Evolutionary conservation across 2,888 invertebrate genomes (phyloP).

Genomic region (Diarsia mendica): DNA sequence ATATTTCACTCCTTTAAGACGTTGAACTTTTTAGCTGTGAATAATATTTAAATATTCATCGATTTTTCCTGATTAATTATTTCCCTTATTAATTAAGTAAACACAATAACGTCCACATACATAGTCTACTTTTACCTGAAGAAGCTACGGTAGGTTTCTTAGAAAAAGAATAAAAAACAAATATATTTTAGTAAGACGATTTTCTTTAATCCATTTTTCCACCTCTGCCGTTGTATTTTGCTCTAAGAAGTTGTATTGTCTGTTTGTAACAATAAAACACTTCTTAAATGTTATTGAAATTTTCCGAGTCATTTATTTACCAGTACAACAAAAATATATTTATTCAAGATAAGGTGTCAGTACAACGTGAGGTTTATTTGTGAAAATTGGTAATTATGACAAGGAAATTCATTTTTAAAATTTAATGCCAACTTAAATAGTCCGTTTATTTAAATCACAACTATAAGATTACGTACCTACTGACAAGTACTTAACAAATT

Average conservation of each 20-base stretch:
- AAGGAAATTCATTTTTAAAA: too few species aligned
- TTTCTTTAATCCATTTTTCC: neutral
- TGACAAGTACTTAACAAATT: neutral
- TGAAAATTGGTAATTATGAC: neutral
- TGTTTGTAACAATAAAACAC: neutral
- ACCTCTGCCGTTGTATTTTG: slow-evolving; percentile 3
- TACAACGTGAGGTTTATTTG: neutral
- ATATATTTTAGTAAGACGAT: neutral
- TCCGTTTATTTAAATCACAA: too few species aligned
- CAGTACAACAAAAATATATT: neutral
- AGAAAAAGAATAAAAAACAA: slow-evolving; percentile 1
- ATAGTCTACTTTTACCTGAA: neutral
- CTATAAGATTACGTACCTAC: too few species aligned
- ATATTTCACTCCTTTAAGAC: neutral
- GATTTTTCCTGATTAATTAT: neutral
- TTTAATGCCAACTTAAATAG: too few species aligned
- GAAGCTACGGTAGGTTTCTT: neutral
- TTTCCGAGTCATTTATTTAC: neutral
- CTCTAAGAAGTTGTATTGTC: neutral
- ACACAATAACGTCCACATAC: neutral
- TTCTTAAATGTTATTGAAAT: neutral
- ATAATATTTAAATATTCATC: neutral
- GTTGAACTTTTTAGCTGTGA: neutral
- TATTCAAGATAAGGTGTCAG: neutral
- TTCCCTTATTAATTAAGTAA: neutral